These are phyloP conservation scores for Symphodus melops DNA, from an alignment of 2,113 vertebrate genomes.

Conservation along the genomic window DNA sequence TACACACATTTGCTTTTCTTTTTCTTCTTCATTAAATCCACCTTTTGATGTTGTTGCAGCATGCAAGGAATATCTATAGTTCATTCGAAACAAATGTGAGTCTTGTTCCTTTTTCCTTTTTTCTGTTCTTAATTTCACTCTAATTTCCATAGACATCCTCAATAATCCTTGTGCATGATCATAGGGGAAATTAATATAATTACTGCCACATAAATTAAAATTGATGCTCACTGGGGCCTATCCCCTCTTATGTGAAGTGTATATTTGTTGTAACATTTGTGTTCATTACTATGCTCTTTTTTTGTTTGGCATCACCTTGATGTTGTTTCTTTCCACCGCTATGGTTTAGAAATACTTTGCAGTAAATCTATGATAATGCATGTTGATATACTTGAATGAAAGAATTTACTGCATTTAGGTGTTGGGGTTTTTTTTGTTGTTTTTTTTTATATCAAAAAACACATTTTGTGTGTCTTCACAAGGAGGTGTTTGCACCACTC, in stretches of 20 bases:
- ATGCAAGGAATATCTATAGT: neutral
- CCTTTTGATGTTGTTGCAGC: neutral
- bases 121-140: slow-evolving; percentile 8
- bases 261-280: neutral
- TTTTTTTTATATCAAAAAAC: neutral
- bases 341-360: neutral
- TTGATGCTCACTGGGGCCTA: slow-evolving; percentile 6
- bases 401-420: neutral
- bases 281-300: neutral
- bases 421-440: too few relatives aligned
- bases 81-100: neutral
- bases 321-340: neutral
- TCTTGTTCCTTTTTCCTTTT: slow-evolving; percentile 14
- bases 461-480: neutral
- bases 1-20: neutral
- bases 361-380: too few relatives aligned
- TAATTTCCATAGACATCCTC: slow-evolving; percentile 5
- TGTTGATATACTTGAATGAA: neutral
- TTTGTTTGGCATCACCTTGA: neutral
- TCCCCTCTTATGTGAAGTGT: neutral
- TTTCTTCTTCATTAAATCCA: neutral
- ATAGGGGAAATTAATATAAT: slow-evolving; percentile 40
- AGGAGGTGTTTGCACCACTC: slow-evolving; percentile 1
- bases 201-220: slow-evolving; percentile 26
- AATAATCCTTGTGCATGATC: slow-evolving; percentile 24